phyloP scores from a whole-genome alignment of 2,797 vertebrate species.

The Dendrocincla fuliginosa region DNA sequence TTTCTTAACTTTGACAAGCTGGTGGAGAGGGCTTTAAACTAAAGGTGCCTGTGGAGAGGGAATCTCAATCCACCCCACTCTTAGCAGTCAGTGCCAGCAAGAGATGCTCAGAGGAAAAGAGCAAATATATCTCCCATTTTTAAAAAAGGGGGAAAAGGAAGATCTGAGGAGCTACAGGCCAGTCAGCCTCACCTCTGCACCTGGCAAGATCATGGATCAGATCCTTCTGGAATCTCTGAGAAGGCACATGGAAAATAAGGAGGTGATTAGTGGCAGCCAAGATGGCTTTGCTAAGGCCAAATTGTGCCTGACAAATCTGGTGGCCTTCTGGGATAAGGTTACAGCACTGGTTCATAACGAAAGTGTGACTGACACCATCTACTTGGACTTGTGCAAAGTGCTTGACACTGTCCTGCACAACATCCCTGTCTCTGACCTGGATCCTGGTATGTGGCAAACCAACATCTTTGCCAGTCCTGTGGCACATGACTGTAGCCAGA shows the following conservation, averaged over 20 bases:
- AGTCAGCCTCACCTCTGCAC: neutral
- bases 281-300: no score
- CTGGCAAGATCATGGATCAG: neutral
- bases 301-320: neutral
- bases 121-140: neutral
- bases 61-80: neutral
- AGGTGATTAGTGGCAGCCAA: no score
- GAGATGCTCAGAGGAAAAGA: neutral
- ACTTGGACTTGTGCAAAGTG: neutral
- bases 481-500: no score
- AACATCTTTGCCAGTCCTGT: no score
- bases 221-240: no score
- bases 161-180: no score
- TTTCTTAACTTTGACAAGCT: neutral
- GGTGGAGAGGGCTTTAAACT: neutral
- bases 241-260: no score
- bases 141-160: neutral
- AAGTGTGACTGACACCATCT: neutral
- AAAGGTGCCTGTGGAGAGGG: neutral
- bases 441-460: no score
- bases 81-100: neutral
- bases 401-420: neutral
- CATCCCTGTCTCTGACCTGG: neutral
- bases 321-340: neutral
- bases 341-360: fast-evolving